Evolutionary conservation across 2,888 invertebrate genomes (phyloP).

Genomic region (Parnassius apollo): DNA sequence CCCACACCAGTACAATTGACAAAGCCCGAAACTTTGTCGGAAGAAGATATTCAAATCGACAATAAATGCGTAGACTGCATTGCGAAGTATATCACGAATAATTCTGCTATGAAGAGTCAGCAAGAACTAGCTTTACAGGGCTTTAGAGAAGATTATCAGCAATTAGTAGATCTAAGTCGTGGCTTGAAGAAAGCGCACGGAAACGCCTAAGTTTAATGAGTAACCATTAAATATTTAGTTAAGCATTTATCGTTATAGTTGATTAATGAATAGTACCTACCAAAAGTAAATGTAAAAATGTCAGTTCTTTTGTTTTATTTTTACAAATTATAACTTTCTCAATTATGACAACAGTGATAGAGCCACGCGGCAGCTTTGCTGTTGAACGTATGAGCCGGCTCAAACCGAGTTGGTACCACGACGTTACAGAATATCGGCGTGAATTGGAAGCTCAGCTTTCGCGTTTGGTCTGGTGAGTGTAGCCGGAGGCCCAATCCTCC

Average conservation of each 20-base stretch:
- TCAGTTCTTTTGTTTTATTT: no score
- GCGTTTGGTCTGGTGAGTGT: no score
- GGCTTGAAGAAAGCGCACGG: slow-evolving; percentile 87
- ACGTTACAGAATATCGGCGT: no score
- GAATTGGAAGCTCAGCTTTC: no score
- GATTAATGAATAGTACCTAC: no score
- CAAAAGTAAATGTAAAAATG: no score
- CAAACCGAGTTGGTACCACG: no score
- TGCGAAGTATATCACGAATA: slow-evolving; percentile 82
- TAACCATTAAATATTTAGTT: slow-evolving; percentile 50
- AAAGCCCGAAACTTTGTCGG: slow-evolving; percentile 76
- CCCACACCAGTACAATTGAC: slow-evolving; percentile 61
- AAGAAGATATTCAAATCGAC: slow-evolving; percentile 77
- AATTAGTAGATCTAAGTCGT: slow-evolving; percentile 79
- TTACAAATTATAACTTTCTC: no score
- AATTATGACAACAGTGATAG: no score
- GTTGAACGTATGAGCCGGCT: no score
- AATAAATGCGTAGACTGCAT: slow-evolving; percentile 80
- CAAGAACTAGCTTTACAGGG: slow-evolving; percentile 87
- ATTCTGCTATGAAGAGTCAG: slow-evolving; percentile 84
- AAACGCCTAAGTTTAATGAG: slow-evolving; percentile 43
- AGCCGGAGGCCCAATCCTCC: no score
- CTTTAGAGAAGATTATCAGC: slow-evolving; percentile 84
- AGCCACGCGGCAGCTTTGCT: no score
- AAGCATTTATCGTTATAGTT: slow-evolving; percentile 34